Conservation (phyloP, 2,888 invertebrate genomes). For the Calephelis perditalis region DNA sequence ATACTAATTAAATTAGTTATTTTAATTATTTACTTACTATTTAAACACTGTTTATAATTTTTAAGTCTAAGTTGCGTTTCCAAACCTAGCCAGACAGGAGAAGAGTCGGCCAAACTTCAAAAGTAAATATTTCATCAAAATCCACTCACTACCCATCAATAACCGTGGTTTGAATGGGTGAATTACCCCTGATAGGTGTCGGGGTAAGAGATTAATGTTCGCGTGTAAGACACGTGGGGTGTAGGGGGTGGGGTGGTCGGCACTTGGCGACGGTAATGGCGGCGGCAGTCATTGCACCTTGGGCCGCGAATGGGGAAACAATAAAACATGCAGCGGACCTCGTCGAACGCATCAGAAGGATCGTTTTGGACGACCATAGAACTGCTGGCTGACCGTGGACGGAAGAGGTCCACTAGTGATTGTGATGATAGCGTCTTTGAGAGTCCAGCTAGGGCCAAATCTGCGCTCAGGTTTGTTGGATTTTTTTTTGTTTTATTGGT, state of each 20-base stretch:
- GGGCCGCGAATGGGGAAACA: slow-evolving; percentile 50
- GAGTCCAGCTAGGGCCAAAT: slow-evolving; percentile 42
- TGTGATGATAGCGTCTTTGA: slow-evolving; percentile 47
- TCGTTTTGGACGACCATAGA: slow-evolving; percentile 82
- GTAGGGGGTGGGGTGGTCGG: slow-evolving; percentile 37
- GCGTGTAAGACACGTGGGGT: slow-evolving; percentile 63
- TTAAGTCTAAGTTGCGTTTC: no score
- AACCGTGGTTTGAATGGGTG: slow-evolving; percentile 6
- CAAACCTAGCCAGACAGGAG: no score
- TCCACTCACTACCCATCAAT: not conserved
- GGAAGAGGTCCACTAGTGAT: slow-evolving; percentile 67
- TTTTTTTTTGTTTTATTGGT: slow-evolving; percentile 4
- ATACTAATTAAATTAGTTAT: no score
- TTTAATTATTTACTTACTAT: no score
- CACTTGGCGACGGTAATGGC: slow-evolving; percentile 45
- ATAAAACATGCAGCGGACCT: slow-evolving; percentile 60
- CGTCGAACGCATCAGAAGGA: slow-evolving; percentile 66
- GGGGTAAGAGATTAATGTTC: slow-evolving; percentile 64
- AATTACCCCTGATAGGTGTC: slow-evolving; percentile 49
- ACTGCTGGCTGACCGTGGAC: slow-evolving; percentile 74
- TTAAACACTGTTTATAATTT: no score
- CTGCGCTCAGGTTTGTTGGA: slow-evolving; percentile 57
- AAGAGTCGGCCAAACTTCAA: no score
- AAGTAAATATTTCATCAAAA: slow-evolving; percentile 1
- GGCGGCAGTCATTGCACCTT: slow-evolving; percentile 73